Evolutionary conservation across 2,888 invertebrate genomes (phyloP).

Genomic region (Aleiodes leptofemur): DNA sequence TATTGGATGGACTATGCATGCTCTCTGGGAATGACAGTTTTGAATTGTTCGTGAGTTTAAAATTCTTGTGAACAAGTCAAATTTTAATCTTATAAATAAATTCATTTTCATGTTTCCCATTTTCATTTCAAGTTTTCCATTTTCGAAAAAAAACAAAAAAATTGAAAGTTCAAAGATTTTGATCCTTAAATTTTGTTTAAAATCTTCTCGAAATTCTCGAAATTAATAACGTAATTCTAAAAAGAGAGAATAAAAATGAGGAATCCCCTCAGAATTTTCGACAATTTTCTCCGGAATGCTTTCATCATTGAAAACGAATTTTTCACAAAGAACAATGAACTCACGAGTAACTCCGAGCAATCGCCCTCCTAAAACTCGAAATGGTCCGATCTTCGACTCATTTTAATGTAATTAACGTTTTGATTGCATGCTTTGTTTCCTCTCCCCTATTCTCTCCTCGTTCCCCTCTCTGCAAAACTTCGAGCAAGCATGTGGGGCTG

Average conservation of each 20-base stretch:
- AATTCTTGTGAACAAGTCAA: slow-evolving; percentile 40
- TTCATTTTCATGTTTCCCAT: background rate
- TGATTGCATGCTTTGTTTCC: slow-evolving; percentile 73
- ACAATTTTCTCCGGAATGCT: no score
- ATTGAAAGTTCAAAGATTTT: no score
- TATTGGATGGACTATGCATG: slow-evolving; percentile 61
- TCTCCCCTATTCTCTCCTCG: slow-evolving; percentile 53
- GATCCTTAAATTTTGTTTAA: no score
- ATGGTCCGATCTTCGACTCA: slow-evolving; percentile 73
- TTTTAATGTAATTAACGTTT: slow-evolving; percentile 75
- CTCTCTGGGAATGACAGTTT: slow-evolving; percentile 61
- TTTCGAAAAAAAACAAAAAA: background rate
- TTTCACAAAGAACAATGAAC: slow-evolving; percentile 13
- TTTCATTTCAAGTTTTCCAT: background rate
- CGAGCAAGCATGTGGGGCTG: slow-evolving; percentile 23
- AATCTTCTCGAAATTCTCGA: background rate
- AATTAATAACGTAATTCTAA: no score
- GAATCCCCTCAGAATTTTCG: no score
- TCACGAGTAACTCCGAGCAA: slow-evolving; percentile 55
- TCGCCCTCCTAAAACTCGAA: slow-evolving; percentile 58
- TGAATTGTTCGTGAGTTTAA: slow-evolving; percentile 57
- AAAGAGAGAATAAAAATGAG: background rate
- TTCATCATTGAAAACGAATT: background rate
- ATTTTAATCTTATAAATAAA: background rate
- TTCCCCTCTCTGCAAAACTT: slow-evolving; percentile 27